A percentile compares a stretch with the other conserved stretches of the same genome.
These are phyloP conservation scores for Oligia latruncula DNA, from an alignment of 2,888 invertebrate genomes.

Conservation along the genomic window DNA sequence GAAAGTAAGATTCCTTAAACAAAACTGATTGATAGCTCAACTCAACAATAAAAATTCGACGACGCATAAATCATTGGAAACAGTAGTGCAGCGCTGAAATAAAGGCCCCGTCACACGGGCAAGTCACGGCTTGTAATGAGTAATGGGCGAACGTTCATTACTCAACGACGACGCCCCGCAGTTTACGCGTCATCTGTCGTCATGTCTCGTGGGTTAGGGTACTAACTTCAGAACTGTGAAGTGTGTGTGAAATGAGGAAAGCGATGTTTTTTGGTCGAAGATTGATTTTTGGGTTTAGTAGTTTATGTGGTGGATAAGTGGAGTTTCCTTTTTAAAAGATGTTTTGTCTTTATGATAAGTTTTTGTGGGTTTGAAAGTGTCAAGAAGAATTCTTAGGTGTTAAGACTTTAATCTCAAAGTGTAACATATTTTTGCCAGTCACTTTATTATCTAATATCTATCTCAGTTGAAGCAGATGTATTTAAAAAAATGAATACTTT, in stretches of 20 bases:
- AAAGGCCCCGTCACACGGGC: slow-evolving; percentile 79
- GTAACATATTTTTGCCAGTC: slow-evolving; percentile 12
- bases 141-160: slow-evolving; percentile 83
- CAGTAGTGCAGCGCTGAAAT: slow-evolving; percentile 79
- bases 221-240: slow-evolving; percentile 65
- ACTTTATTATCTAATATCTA: slow-evolving; percentile 5
- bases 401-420: slow-evolving; percentile 13
- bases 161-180: slow-evolving; percentile 82
- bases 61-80: slow-evolving; percentile 75
- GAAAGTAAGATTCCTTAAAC: slow-evolving; percentile 36
- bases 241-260: slow-evolving; percentile 63
- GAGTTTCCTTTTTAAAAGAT: slow-evolving; percentile 35
- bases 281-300: slow-evolving; percentile 58
- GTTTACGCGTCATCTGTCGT: slow-evolving; percentile 85
- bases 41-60: slow-evolving; percentile 69
- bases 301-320: slow-evolving; percentile 45
- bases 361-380: slow-evolving; percentile 56
- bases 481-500: not conserved
- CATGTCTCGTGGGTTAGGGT: slow-evolving; percentile 69
- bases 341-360: slow-evolving; percentile 11
- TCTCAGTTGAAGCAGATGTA: not conserved
- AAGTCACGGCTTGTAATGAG: slow-evolving; percentile 82
- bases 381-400: slow-evolving; percentile 57
- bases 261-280: slow-evolving; percentile 47
- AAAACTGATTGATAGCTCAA: slow-evolving; percentile 67